Conservation (phyloP, 2,888 invertebrate species). For the Gisinianus flammeolus region DNA sequence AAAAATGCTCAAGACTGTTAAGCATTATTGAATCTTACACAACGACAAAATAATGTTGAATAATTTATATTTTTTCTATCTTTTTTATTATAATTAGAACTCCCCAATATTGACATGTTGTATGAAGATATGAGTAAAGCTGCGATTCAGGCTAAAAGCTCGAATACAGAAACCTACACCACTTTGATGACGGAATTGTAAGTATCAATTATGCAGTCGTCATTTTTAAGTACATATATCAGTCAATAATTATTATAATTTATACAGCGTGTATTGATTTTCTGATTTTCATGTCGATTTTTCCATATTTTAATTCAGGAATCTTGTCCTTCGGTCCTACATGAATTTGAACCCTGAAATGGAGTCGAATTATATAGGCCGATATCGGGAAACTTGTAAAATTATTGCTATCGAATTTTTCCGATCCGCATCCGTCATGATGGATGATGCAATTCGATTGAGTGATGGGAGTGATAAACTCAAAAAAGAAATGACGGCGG, state of each 20-base stretch:
- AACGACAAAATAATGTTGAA: no score
- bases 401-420: constrained; percentile 53
- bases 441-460: constrained; percentile 4
- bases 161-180: constrained; percentile 72
- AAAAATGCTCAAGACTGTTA: no score
- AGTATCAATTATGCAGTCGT: constrained; percentile 59
- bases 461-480: constrained; percentile 24
- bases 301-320: constrained; percentile 62
- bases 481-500: constrained; percentile 33
- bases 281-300: not conserved
- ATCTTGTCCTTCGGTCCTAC: constrained; percentile 67
- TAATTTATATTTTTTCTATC: no score
- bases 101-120: constrained; percentile 70
- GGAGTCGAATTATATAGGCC: constrained; percentile 31
- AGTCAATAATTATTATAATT: not conserved
- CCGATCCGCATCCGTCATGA: constrained; percentile 40
- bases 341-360: constrained; percentile 50
- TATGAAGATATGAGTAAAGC: constrained; percentile 75
- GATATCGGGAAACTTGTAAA: constrained; percentile 50
- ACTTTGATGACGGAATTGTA: constrained; percentile 76
- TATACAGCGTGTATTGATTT: not conserved
- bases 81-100: no score
- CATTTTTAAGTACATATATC: no score
- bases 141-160: constrained; percentile 70
- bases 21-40: no score